Percentiles rank a stretch among this genome's conserved stretches.
phyloP scores from a whole-genome alignment of 2,113 vertebrate genomes.

The Sander lucioperca region DNA sequence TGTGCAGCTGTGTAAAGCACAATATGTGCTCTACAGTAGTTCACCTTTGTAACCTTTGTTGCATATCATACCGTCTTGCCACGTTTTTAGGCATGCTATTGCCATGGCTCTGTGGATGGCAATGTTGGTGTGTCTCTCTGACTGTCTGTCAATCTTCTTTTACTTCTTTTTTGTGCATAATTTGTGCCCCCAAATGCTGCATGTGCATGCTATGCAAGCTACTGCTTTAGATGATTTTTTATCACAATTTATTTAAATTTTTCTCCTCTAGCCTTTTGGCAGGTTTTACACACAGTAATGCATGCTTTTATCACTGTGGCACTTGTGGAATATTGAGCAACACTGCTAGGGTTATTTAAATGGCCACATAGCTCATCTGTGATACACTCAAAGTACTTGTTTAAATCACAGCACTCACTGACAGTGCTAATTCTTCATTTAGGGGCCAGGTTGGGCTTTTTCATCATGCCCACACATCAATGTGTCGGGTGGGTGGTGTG shows the following conservation, averaged over 20 bases:
- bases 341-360: neutral
- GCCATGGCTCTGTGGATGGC: neutral
- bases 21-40: neutral
- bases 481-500: constrained; percentile 12
- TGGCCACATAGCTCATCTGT: constrained; percentile 15
- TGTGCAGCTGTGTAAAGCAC: neutral
- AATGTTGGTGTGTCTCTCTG: neutral
- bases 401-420: constrained; percentile 15
- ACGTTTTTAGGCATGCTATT: neutral
- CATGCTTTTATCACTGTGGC: neutral
- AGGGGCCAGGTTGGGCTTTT: constrained; percentile 22
- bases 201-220: neutral
- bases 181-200: neutral
- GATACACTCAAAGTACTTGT: constrained; percentile 16
- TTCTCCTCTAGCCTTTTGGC: neutral
- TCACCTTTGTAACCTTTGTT: neutral
- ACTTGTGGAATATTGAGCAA: neutral
- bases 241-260: neutral
- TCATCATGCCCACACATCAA: neutral
- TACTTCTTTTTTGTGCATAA: too few relatives aligned
- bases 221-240: neutral
- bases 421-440: constrained; percentile 14
- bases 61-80: neutral
- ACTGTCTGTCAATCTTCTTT: too few relatives aligned
- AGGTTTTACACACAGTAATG: constrained; percentile 11